Base-by-base conservation (phyloP, 2,113 vertebrate species). In the Panurus biarmicus region DNA sequence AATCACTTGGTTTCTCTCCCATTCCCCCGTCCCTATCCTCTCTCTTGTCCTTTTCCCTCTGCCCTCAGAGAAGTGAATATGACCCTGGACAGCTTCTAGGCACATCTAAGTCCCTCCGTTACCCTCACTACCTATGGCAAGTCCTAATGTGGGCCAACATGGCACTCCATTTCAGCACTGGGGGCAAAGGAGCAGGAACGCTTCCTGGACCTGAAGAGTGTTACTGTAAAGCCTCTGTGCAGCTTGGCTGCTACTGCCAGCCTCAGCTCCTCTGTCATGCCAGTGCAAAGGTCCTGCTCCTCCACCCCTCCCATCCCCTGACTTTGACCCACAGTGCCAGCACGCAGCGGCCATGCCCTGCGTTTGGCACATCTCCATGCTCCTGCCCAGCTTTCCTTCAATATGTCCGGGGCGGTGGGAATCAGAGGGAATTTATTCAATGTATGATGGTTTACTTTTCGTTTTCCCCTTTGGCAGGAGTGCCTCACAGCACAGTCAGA, bases 141-240 rank as follows among this genome's bases (percentile, higher is more conserved):
- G 64, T 12, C 35, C 6, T 2, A 1, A 1, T 16, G 8, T 0
- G 1, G 35, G 40, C 81, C 72, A 78, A 12, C 25, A 15, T 0
- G 7, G 35, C 36, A 16, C 1, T 3, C 6, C 8, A 4, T 51
- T 45, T 38, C 56, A 14, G 65, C 57, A 5, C 10, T 16, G 64
- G 38, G 21, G 17, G 20, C 0, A 0, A 57, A 83, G 75, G 48
- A 44, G 40, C 51, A 29, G 35, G 18, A 33, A 26, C 0, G 0
- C 11, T 57, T 56, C 70, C 53, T 31, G 64, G 58, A 56, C 66
- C 53, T 11, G 33, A 75, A 28, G 22, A 11, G 2, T 42, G 65
- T 66, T 38, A 15, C 45, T 14, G 14, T 29, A 75, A 62, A 47
- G n/a, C 45, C 25, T 61, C 58, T 2, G 8, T 6, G 1, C 3